Evolutionary conservation across 1,140 invertebrate species (phyloP).

Genomic region (Drosophila jambulina): DNA sequence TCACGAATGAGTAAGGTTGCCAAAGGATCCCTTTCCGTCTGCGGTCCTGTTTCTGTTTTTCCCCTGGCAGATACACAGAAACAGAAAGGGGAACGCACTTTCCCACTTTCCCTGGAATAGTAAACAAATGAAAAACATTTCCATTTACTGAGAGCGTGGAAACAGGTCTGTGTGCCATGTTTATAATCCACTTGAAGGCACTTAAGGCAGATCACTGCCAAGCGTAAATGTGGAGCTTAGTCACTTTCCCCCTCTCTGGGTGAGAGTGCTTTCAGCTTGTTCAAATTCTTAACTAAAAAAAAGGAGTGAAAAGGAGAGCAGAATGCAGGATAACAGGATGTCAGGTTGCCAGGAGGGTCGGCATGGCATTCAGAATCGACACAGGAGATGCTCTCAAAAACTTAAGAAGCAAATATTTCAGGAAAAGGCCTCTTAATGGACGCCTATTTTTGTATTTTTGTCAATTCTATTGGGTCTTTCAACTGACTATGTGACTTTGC

Average conservation of each 20-base stretch:
- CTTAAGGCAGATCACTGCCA: slow-evolving; percentile 63
- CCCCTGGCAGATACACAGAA: not conserved
- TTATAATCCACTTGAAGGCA: slow-evolving; percentile 77
- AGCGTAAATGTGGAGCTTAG: slow-evolving; percentile 48
- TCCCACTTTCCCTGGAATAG: slow-evolving; percentile 29
- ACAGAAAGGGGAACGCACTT: not conserved
- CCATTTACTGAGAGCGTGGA: slow-evolving; percentile 40
- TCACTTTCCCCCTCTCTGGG: not conserved
- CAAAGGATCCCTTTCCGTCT: not conserved
- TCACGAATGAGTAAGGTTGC: slow-evolving; percentile 1
- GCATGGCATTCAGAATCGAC: slow-evolving; percentile 12
- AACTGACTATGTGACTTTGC: not conserved
- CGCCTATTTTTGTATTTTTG: not conserved
- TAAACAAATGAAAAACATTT: slow-evolving; percentile 65
- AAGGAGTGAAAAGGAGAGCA: not conserved
- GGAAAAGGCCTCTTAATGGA: not conserved
- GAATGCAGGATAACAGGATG: slow-evolving; percentile 1
- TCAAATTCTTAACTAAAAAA: slow-evolving; percentile 59
- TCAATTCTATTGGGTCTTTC: not conserved
- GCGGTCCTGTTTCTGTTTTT: not conserved
- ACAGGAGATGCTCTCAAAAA: slow-evolving; percentile 21
- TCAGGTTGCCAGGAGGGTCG: not conserved
- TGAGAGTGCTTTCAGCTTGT: slow-evolving; percentile 32
- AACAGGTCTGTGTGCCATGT: slow-evolving; percentile 47
- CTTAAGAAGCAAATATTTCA: slow-evolving; percentile 7